Base-by-base conservation (phyloP, 2,797 vertebrate species). In the Poecilia velifera region DNA sequence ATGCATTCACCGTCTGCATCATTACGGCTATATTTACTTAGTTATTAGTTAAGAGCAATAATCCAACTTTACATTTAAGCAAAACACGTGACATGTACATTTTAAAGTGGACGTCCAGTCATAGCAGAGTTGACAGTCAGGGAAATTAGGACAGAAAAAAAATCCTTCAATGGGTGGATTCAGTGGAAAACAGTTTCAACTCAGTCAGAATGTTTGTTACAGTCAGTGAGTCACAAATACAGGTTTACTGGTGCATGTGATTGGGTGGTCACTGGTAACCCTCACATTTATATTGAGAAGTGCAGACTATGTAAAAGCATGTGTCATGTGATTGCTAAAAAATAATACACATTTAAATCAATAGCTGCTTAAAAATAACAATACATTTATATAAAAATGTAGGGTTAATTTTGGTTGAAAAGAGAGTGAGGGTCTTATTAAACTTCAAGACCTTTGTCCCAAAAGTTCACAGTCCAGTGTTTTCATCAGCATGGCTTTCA, bases 191-290 rank as follows among this genome's bases (percentile, higher is more conserved):
- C 97, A 97, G 97, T 96, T 96, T 91, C 95, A 96, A 90, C 80
- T 91, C 90, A 94, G 96, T 96, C 95, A 96, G 96, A 95, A 97
- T 95, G 96, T 96, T 90, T 91, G 96, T 95, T 95, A 92, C 95
- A 96, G 96, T 97, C 95, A 96, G 96, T 95, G 94, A 96, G 96
- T 95, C 95, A 97, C 97, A 98, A 98, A 98, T 97, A 94, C 96
- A 95, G 94, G 89, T 82, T 89, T 93, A 87, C 82, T 91, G 88
- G 90, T 88, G 92, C 91, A 80, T 93, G 92, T 93, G 88, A 94
- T 93, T 85, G 86, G 81, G 82, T 87, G 88, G 92, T 93, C 96
- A 97, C 76, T 88, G 73, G 81, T 57, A 84, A 80, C 75, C 57
- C 82, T 46, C 81, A 84, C 73, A 80, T 89, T 89, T 64, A 73